A percentile compares a stretch with the other conserved stretches of the same genome.
These are phyloP conservation scores for Phalacrocorax brasilianus DNA, from an alignment of 2,113 vertebrate genomes.

Conservation along the genomic window DNA sequence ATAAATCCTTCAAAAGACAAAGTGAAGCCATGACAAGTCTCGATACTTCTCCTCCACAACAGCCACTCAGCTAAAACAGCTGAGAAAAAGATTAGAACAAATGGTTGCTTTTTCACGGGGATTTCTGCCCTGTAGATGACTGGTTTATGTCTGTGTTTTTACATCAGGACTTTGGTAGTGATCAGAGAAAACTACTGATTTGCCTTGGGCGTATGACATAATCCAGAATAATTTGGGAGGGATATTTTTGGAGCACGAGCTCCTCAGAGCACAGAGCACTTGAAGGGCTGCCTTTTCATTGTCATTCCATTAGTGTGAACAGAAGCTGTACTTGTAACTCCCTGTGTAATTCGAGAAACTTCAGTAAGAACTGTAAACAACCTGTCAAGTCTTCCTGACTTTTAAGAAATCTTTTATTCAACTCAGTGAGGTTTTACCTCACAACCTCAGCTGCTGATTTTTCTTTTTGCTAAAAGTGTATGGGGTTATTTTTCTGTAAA, in stretches of 20 bases:
- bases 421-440: background rate
- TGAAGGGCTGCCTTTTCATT: conserved; percentile 17
- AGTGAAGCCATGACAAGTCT: background rate
- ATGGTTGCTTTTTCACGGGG: background rate
- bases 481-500: background rate
- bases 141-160: background rate
- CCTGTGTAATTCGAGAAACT: conserved; percentile 7
- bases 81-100: background rate
- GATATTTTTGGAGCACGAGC: background rate
- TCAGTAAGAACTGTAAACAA: conserved; percentile 16
- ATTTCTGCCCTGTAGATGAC: background rate
- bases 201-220: conserved; percentile 19
- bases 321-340: conserved; percentile 14
- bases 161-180: background rate
- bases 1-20: background rate
- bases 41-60: background rate
- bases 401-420: conserved; percentile 6
- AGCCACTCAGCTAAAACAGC: background rate
- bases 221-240: conserved; percentile 29
- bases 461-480: background rate
- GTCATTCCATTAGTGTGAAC: conserved; percentile 9
- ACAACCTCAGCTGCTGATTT: background rate
- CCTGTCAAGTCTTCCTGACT: background rate
- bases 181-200: conserved; percentile 1
- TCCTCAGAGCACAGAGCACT: background rate